Evolutionary conservation across 2,888 invertebrate species (phyloP).

Genomic region (Myopa testacea): DNA sequence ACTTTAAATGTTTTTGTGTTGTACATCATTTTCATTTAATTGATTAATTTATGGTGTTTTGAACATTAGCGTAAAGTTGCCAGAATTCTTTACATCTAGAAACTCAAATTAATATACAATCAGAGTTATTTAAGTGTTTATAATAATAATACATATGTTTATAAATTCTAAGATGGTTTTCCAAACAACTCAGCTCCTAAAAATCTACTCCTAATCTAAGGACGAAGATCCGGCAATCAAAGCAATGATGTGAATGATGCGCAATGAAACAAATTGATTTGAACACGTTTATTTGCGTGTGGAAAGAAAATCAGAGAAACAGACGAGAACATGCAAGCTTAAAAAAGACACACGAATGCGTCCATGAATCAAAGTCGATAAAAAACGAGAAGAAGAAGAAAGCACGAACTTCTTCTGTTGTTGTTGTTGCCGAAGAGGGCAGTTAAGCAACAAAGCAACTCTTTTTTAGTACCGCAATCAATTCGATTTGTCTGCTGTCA

Average conservation of each 20-base stretch:
- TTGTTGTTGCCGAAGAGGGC: background rate
- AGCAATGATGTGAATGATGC: constrained; percentile 58
- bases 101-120: too few species aligned
- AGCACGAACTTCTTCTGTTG: constrained; percentile 25
- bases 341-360: constrained; percentile 1
- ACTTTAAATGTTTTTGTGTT: too few species aligned
- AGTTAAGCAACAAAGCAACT: background rate
- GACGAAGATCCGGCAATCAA: constrained; percentile 17
- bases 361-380: background rate
- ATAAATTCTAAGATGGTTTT: too few species aligned
- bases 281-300: constrained; percentile 57
- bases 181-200: background rate
- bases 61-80: too few species aligned
- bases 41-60: too few species aligned
- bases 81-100: too few species aligned
- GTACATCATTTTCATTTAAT: too few species aligned
- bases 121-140: too few species aligned
- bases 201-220: constrained; percentile 13
- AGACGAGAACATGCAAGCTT: constrained; percentile 8
- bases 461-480: constrained; percentile 46
- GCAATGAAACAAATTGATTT: constrained; percentile 62
- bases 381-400: constrained; percentile 37
- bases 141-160: too few species aligned
- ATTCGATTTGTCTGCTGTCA: constrained; percentile 64
- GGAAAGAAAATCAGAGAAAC: constrained; percentile 33